Base-by-base conservation (phyloP, 2,888 invertebrate genomes). In the Amorpha juglandis region DNA sequence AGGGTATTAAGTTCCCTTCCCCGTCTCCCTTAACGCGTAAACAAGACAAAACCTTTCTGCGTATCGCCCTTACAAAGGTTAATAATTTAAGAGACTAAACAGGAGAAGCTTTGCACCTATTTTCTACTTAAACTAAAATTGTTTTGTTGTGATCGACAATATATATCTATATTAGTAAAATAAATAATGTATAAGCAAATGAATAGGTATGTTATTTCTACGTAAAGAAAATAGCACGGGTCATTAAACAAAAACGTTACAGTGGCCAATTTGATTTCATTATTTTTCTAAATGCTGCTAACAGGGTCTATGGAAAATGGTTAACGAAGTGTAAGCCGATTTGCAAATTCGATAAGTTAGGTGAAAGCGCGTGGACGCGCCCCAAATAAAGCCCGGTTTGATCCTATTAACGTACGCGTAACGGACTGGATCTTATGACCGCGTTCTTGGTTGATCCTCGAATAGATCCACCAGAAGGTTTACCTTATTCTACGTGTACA, bases 271-370 rank as follows among this genome's bases (percentile, higher is more conserved):
- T 63, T 48, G 48, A 48, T 47, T 47, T 33, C 63, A 58, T 63
- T 63, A 63, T 63, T 63, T 48, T 63, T 48, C 47, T 48, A 47
- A 63, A 63, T 33, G 45, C 47, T 45, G 45, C 53, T 64, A 38
- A 52, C 53, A 63, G n/a, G 47, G 45, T 27, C 53, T 47, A 51
- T 64, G 74, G 68, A 73, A 71, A 83, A 87, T 84, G 81, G 83
- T 81, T 91, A 91, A 92, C 90, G 91, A 91, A 86, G 87, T 89
- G 89, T 91, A 92, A 92, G 90, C 92, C 89, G 90, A 88, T 91
- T 91, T 90, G 91, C 89, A 90, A 92, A 92, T 91, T 91, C 91
- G 90, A 90, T 89, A 92, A 92, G 90, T 91, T 91, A 89, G 87
- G 87, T 87, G 86, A 90, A 91, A 91, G 91, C 90, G 90, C 88